phyloP scores from a whole-genome alignment of 2,113 vertebrate genomes.

The Cathartes aura region DNA sequence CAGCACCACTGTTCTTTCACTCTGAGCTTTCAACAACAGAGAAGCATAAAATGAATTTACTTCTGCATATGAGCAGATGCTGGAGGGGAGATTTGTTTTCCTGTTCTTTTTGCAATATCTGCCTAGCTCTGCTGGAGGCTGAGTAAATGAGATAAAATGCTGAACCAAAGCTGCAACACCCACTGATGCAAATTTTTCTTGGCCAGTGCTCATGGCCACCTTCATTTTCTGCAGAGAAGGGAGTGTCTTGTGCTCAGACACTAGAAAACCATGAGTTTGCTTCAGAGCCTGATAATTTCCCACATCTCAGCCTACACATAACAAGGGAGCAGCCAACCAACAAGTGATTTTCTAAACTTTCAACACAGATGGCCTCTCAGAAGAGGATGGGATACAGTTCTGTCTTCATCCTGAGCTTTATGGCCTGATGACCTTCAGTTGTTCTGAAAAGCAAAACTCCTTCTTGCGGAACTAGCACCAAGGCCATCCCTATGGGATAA shows the following conservation, averaged over 20 bases:
- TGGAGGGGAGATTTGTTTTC: slow-evolving; percentile 51
- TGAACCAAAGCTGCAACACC: slow-evolving; percentile 43
- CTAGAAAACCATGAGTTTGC: background rate
- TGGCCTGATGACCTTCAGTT: background rate
- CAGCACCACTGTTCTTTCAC: slow-evolving; percentile 3
- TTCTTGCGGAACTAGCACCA: background rate
- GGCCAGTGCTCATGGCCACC: slow-evolving; percentile 30
- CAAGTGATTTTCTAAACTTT: background rate
- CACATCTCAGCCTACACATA: background rate
- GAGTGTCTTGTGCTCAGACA: background rate
- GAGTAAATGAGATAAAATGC: slow-evolving; percentile 59
- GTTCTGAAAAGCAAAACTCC: background rate
- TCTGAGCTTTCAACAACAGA: background rate
- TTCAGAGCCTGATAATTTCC: background rate
- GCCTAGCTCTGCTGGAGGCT: slow-evolving; percentile 35
- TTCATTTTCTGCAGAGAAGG: slow-evolving; percentile 25
- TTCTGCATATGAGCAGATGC: slow-evolving; percentile 49
- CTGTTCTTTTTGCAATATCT: slow-evolving; percentile 10
- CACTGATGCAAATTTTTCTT: slow-evolving; percentile 47
- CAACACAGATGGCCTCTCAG: background rate
- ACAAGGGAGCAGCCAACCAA: background rate
- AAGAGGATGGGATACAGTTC: background rate
- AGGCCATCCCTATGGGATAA: background rate
- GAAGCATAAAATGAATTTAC: slow-evolving; percentile 42
- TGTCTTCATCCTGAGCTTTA: background rate